phyloP scores from a whole-genome alignment of 2,113 vertebrate species.

The Syrmaticus mikado region DNA sequence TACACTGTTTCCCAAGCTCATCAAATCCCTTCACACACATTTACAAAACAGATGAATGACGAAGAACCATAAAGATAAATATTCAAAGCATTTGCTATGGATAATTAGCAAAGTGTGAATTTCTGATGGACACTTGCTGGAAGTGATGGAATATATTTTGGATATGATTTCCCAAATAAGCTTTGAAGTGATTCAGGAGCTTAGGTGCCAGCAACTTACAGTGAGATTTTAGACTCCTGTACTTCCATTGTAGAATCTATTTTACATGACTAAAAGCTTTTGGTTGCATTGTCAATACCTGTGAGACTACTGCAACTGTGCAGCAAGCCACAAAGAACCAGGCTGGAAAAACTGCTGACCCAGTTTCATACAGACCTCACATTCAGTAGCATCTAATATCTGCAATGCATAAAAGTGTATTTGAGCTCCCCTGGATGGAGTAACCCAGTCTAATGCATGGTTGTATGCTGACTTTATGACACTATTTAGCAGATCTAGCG shows the following conservation, averaged over 20 bases:
- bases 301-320: neutral
- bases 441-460: neutral
- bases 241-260: neutral
- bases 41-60: neutral
- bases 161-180: neutral
- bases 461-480: neutral
- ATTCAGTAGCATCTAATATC: neutral
- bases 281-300: neutral
- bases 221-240: neutral
- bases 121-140: neutral
- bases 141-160: neutral
- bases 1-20: neutral
- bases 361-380: neutral
- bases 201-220: neutral
- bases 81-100: neutral
- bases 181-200: neutral
- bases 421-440: neutral
- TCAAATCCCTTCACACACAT: neutral
- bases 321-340: neutral
- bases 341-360: neutral
- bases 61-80: neutral
- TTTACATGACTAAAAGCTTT: neutral
- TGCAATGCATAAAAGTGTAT: neutral
- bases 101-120: neutral
- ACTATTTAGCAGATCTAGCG: neutral